These are phyloP conservation scores for Pseudorhombus dupliciocellatus DNA, from an alignment of 2,113 vertebrate genomes.

Conservation along the genomic window DNA sequence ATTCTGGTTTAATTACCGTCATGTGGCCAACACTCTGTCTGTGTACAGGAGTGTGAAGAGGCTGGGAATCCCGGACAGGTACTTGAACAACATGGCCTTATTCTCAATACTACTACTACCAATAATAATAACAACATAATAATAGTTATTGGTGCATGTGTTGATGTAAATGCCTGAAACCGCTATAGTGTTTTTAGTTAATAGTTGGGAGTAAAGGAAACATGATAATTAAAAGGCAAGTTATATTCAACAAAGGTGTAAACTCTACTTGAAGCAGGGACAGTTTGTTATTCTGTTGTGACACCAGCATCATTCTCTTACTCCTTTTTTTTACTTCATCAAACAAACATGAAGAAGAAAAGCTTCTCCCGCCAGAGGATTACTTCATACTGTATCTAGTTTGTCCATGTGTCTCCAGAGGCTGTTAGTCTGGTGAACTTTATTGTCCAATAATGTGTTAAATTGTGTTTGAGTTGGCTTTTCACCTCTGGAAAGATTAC, in stretches of 20 bases:
- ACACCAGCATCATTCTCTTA: background rate
- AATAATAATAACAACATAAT: no score
- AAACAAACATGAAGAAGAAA: background rate
- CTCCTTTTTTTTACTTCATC: background rate
- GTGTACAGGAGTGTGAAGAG: constrained; percentile 98
- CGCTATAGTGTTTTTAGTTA: no score
- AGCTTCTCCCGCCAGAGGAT: background rate
- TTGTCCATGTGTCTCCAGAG: background rate
- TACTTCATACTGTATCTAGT: background rate
- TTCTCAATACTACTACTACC: background rate
- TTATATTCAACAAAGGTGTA: no score
- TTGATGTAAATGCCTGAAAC: no score
- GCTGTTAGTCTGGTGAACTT: background rate
- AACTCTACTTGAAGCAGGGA: background rate
- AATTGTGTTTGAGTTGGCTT: background rate
- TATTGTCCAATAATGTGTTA: background rate
- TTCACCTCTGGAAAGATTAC: background rate
- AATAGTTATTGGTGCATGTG: no score
- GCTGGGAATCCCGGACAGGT: constrained; percentile 98
- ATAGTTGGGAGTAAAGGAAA: background rate
- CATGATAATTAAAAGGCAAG: no score
- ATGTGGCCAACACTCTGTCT: constrained; percentile 96
- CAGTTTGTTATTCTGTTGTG: background rate
- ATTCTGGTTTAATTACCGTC: constrained; percentile 99
- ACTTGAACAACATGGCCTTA: constrained; percentile 16